Base-by-base conservation (phyloP, 2,888 invertebrate genomes). In the Tryphoninae sp. region DNA sequence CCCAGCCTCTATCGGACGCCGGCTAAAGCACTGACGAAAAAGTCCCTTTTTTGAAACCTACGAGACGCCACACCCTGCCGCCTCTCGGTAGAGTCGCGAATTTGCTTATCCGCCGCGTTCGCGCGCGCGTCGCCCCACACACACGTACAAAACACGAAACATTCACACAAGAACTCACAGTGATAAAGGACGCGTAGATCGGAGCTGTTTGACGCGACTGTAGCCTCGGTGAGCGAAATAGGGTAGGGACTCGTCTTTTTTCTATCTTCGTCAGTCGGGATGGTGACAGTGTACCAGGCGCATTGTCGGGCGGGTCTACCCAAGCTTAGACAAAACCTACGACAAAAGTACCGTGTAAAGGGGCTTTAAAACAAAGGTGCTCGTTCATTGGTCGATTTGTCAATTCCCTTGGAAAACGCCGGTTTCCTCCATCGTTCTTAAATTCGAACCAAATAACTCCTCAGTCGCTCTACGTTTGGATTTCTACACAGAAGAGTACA, bases 61-160 rank as follows among this genome's bases (percentile, higher is more conserved):
- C 69, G 78, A 68, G 81, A 84, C 89, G 89, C 89, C 89, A 89
- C 89, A 89, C 90, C 90, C 89, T 87, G 85, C 82, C 83, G 83
- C 82, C 78, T 74, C 82, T 67, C 74, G 73, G 69, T 69, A 74
- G 78, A n/a, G n/a, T n/a, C 65, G 13, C 59, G 73, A 42, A 51
- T 59, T 22, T 42, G 78, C 79, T 79, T 49, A 67, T 76, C 53
- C 76, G 40, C 61, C 59, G 79, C 76, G 67, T 61, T 74, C 69
- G 76, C 65, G 67, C 69, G 45, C 72, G 76, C 64, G 73, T 33
- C 64, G 73, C 3, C 3, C 2, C 58, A 23, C 40, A 26, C 33
- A 75, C 58, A 65, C 13, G 51, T 59, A 58, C 74, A 67, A 59
- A 75, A 55, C 67, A 67, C 69, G 16, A 74, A 71, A 71, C 64